These are phyloP conservation scores for Silurus aristotelis DNA, from an alignment of 2,797 vertebrate genomes.

Conservation along the genomic window DNA sequence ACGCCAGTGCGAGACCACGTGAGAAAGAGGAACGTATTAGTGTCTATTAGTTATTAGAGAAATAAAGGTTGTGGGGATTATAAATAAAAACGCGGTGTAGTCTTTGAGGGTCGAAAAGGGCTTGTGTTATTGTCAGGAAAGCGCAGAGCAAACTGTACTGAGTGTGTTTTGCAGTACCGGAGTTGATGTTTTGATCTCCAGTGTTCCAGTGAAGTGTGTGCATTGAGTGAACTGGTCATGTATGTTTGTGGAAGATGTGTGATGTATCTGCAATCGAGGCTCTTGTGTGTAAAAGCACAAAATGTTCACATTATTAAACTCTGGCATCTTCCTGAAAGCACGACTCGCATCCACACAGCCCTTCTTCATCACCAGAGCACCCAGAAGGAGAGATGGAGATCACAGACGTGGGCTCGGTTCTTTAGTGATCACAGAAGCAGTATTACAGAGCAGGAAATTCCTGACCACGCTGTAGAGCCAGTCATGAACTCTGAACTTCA, in stretches of 20 bases:
- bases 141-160: background rate
- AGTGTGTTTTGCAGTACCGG: background rate
- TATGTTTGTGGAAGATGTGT: constrained; percentile 64
- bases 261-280: constrained; percentile 54
- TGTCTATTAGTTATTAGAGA: background rate
- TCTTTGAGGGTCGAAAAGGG: background rate
- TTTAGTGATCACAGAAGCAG: constrained; percentile 36
- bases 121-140: background rate
- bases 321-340: background rate
- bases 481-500: background rate
- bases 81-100: background rate
- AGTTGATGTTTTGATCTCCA: background rate
- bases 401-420: background rate
- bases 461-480: background rate
- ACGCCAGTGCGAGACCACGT: background rate
- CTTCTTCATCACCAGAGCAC: background rate
- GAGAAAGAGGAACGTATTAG: too few relatives aligned
- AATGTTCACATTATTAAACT: background rate
- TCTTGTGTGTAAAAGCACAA: constrained; percentile 7
- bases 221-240: constrained; percentile 11
- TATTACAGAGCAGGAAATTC: constrained; percentile 8
- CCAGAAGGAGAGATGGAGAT: background rate
- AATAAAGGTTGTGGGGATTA: too few relatives aligned
- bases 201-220: background rate
- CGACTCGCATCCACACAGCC: background rate